Evolutionary conservation across 1,140 invertebrate species (phyloP).

Genomic region (silkworm (Bombyx mori)): ASM3026992v2 NC_085135.1:5256001-5256500

Average conservation of each 20-base stretch:
- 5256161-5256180: slow-evolving; percentile 10
- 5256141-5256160: slow-evolving; percentile 19
- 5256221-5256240: neutral
- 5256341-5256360: too few relatives aligned
- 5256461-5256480: too few relatives aligned
- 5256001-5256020: neutral
- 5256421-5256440: too few relatives aligned
- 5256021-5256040: slow-evolving; percentile 9
- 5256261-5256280: neutral
- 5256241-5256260: neutral
- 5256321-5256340: neutral
- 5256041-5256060: slow-evolving; percentile 17
- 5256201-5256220: neutral
- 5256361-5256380: too few relatives aligned
- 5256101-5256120: slow-evolving; percentile 15
- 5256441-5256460: too few relatives aligned
- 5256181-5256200: too few relatives aligned
- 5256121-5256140: slow-evolving; percentile 26
- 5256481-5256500: too few relatives aligned
- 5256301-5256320: slow-evolving; percentile 1
- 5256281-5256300: neutral
- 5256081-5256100: slow-evolving; percentile 35
- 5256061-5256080: slow-evolving; percentile 19
- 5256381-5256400: too few relatives aligned
- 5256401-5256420: too few relatives aligned